phyloP scores from a whole-genome alignment of 37 sponge, comb jelly and placozoan species.

The Beroe forskalii region DNA sequence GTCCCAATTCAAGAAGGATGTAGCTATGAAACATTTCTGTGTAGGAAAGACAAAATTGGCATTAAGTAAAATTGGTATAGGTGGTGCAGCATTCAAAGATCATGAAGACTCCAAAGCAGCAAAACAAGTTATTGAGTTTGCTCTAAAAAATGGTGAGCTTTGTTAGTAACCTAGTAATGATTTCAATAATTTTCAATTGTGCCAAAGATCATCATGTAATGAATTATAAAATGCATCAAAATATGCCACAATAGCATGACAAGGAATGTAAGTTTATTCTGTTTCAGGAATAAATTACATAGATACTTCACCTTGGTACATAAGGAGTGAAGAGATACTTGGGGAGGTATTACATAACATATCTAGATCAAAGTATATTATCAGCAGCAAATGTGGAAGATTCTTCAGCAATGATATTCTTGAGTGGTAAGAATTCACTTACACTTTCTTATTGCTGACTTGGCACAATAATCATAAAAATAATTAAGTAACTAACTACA shows the following conservation, averaged over 20 bases:
- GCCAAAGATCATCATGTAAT: too few species aligned
- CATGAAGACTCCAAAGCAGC: slow-evolving; percentile 11
- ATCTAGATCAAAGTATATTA: slow-evolving; percentile 6
- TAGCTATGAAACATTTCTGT: not conserved
- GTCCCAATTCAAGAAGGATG: too few species aligned
- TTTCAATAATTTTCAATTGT: too few species aligned
- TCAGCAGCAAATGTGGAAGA: slow-evolving; percentile 52
- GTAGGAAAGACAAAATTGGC: slow-evolving; percentile 1
- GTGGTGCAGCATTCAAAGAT: slow-evolving; percentile 61
- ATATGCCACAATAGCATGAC: too few species aligned
- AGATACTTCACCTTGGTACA: slow-evolving; percentile 94
- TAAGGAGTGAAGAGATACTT: slow-evolving; percentile 81
- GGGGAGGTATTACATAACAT: slow-evolving; percentile 68
- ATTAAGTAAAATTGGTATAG: slow-evolving; percentile 14
- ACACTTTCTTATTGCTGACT: too few species aligned
- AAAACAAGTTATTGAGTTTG: slow-evolving; percentile 4
- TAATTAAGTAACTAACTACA: too few species aligned
- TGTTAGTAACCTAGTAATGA: not conserved
- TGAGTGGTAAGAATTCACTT: slow-evolving; percentile 47
- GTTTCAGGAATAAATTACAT: slow-evolving; percentile 81
- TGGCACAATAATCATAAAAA: too few species aligned
- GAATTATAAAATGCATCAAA: too few species aligned
- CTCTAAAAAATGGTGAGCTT: slow-evolving; percentile 28
- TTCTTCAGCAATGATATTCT: slow-evolving; percentile 27
- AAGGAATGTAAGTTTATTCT: too few species aligned